Base-by-base conservation (phyloP, 2,113 vertebrate genomes). In the Ptychochromis oligacanthus region DNA sequence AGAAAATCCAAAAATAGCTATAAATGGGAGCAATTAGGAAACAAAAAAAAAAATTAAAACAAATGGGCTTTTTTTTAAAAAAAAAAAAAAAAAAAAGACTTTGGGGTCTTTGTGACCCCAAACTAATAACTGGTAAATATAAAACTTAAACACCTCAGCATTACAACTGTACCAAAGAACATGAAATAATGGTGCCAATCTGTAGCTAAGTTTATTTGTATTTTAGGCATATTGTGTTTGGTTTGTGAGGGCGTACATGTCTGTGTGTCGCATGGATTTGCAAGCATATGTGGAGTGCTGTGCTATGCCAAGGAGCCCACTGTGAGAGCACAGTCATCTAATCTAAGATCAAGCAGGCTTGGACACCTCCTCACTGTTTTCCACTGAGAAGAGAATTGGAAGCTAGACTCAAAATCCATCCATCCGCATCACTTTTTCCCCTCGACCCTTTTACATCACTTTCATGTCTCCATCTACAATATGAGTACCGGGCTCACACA, bases 311-410 rank as follows among this genome's bases (percentile, higher is more conserved):
- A 60, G 26, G 36, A 87, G 56, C 82, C 78, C 74, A 84, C 89
- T 88, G 85, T 15, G 84, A 87, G 82, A 74, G 76, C 79, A 49
- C 76, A 80, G 89, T 64, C 81, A 87, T 90, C 85, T 91, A 90
- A 91, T 91, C 87, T 81, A 80, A 90, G 90, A 91, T 91, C 93
- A 93, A 92, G 87, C 87, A 83, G 79, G 77, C 77, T 91, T 83
- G 89, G 90, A 93, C 80, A 87, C 70, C 38, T 87, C 86, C 88
- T 93, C 74, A 61, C 60, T 83, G 72, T 85, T 86, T 80, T 90
- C 88, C 84, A 87, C 88, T 72, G 89, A 77, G 88, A 91, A 75
- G 83, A 85, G 74, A 74, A 87, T 75, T 75, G 57, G 77, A 83
- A 83, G 82, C 74, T 74, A 84, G 80, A 75, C 38, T 77, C 46